Percentiles rank a stretch among this genome's conserved stretches.
These are phyloP conservation scores for Oscheius sp. DNA, from an alignment of 1,140 invertebrate genomes.

Conservation along the genomic window DNA sequence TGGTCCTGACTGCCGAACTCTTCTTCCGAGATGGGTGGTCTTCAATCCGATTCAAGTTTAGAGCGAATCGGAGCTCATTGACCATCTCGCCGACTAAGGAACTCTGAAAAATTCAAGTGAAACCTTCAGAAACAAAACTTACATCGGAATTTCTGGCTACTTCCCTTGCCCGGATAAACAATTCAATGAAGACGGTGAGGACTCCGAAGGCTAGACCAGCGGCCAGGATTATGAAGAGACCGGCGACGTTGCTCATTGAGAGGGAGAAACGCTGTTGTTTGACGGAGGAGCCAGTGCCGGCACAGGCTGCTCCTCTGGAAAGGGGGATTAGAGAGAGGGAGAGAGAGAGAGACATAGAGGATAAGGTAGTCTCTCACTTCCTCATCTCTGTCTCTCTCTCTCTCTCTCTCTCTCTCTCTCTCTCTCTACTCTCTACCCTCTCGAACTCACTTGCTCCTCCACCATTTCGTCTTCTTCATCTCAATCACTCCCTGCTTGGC, in stretches of 20 bases:
- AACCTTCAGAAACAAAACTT: neutral
- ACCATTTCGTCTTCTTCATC: conserved; percentile 61
- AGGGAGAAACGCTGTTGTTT: conserved; percentile 58
- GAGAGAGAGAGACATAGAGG: neutral
- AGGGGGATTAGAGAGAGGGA: conserved; percentile 11
- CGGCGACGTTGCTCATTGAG: conserved; percentile 58
- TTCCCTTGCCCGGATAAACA: conserved; percentile 23
- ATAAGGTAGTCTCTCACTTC: neutral
- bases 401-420: neutral
- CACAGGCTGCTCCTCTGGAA: conserved; percentile 56
- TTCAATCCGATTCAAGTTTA: conserved; percentile 32
- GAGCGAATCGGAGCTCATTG: conserved; percentile 31
- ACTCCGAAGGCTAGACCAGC: conserved; percentile 43
- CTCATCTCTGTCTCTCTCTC: neutral
- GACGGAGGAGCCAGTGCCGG: conserved; percentile 56
- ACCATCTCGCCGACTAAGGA: neutral
- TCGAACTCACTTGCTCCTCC: conserved; percentile 56
- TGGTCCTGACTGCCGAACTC: conserved; percentile 13
- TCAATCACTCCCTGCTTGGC: conserved; percentile 60
- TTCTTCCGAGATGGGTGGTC: conserved; percentile 41
- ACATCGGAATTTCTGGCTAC: conserved; percentile 36
- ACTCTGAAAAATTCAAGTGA: conserved; percentile 14
- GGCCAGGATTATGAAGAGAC: conserved; percentile 56
- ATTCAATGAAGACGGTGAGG: conserved; percentile 38
- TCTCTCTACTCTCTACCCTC: neutral